Base-by-base conservation (phyloP, 64 coral and sea anemone genomes). In the Acropora tenuis region DNA sequence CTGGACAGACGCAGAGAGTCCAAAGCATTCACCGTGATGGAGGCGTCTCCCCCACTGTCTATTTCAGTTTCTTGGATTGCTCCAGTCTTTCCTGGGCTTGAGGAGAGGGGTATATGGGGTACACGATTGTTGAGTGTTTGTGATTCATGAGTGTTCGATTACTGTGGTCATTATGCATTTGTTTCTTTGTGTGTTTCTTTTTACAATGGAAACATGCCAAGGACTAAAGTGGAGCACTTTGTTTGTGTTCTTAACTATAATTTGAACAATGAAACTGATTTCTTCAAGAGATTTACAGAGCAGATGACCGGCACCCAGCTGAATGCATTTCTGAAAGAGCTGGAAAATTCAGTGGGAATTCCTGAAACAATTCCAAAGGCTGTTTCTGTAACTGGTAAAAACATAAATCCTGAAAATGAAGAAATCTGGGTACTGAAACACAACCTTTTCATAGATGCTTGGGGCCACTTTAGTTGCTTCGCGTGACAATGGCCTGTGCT, bases 211-310 rank as follows among this genome's bases (percentile, higher is more conserved):
- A 61, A 8, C 60, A 63, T 82, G 79, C 47, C 79, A 41, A 82
- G 50, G 50, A 82, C 52, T 41, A 82, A 82, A 61, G 79, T 82
- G 79, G 79, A 82, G 50, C 49, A 57, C 50, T 82, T 82, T 57
- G 50, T 82, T 20, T 6, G 2, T 60, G 79, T 82, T 50, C 50
- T 82, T 40, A 82, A 82, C 50, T 58, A 8, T 63, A 63, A 63
- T 63, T 63, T 57, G 9, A 61, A 40, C 19, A 57, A 82, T 50
- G 50, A 61, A 55, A 49, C 19, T 15, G 47, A 82, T 40, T 82
- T 82, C 50, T 82, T 82, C 50, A 20, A 49, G 30, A 52, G 47
- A 61, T 82, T 55, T 49, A 58, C 47, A 15, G 40, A 30, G 40
- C 79, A 82, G 30, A 50, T 82, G n/a, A 58, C 16, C 50, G 61